Conservation (phyloP, 1,140 invertebrate species). For the Monochamus saltuarius region DNA sequence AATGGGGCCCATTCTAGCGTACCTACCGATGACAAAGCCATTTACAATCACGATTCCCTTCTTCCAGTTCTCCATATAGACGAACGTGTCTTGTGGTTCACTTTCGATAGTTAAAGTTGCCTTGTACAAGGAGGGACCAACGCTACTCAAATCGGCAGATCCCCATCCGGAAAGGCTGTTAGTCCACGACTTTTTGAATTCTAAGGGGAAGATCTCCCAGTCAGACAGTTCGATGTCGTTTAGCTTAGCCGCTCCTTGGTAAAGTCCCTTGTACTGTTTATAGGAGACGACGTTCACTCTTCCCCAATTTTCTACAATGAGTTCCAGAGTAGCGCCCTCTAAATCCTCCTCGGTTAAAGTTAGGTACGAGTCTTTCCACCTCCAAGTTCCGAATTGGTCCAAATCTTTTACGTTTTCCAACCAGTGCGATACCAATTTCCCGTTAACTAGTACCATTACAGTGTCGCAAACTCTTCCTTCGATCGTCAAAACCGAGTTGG, state of each 20-base stretch:
- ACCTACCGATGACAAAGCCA: constrained; percentile 65
- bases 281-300: constrained; percentile 58
- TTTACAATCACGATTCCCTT: constrained; percentile 65
- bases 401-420: constrained; percentile 44
- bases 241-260: constrained; percentile 24
- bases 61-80: constrained; percentile 53
- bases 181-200: constrained; percentile 55
- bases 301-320: constrained; percentile 63
- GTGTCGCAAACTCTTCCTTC: constrained; percentile 56
- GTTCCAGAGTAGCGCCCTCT: constrained; percentile 51
- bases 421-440: constrained; percentile 47
- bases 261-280: constrained; percentile 42
- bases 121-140: constrained; percentile 24
- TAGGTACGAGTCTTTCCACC: constrained; percentile 42
- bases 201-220: constrained; percentile 57
- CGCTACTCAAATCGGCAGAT: constrained; percentile 19
- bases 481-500: constrained; percentile 47
- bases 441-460: constrained; percentile 55
- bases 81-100: constrained; percentile 23
- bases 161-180: constrained; percentile 30
- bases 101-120: constrained; percentile 18
- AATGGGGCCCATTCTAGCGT: constrained; percentile 59
- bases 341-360: constrained; percentile 29
- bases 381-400: constrained; percentile 54
- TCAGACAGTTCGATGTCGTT: constrained; percentile 29